These are phyloP conservation scores for Scyliorhinus canicula DNA, from an alignment of 2,797 vertebrate genomes.

Conservation along the genomic window DNA sequence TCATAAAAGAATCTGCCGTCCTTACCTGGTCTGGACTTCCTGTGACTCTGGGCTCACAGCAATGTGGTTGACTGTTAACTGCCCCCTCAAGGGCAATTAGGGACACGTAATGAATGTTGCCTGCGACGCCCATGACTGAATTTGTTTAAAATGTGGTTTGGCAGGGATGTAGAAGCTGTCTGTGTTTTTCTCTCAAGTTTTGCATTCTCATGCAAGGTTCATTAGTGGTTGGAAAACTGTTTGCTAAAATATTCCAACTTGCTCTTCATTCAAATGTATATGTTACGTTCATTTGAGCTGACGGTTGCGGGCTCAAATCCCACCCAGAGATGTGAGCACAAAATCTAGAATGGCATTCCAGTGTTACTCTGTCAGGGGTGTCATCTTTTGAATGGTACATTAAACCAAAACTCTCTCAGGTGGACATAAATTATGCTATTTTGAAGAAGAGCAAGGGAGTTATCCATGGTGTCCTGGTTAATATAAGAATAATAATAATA, in stretches of 20 bases:
- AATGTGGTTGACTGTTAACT: no score
- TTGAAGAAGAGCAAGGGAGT: no score
- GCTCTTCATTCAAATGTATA: background rate
- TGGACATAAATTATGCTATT: no score
- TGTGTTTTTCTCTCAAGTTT: background rate
- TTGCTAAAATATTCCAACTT: background rate
- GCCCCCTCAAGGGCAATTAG: no score
- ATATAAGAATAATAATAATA: no score
- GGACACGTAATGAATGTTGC: no score
- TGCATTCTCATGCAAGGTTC: background rate
- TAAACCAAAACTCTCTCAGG: background rate
- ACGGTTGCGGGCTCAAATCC: background rate
- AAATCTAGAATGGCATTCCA: background rate
- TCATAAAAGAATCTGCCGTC: no score
- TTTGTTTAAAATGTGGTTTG: no score
- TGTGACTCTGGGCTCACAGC: no score
- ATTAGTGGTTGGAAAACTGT: background rate
- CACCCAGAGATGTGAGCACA: background rate
- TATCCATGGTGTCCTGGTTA: background rate
- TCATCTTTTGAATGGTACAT: background rate
- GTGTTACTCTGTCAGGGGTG: background rate
- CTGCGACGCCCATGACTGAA: no score
- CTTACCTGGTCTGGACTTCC: no score
- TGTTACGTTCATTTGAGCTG: background rate
- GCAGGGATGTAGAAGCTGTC: no score